A percentile compares a stretch with the other conserved stretches of the same genome.
These are phyloP conservation scores for Meriones unguiculatus DNA, from an alignment of 2,113 vertebrate species.

Conservation along the genomic window DNA sequence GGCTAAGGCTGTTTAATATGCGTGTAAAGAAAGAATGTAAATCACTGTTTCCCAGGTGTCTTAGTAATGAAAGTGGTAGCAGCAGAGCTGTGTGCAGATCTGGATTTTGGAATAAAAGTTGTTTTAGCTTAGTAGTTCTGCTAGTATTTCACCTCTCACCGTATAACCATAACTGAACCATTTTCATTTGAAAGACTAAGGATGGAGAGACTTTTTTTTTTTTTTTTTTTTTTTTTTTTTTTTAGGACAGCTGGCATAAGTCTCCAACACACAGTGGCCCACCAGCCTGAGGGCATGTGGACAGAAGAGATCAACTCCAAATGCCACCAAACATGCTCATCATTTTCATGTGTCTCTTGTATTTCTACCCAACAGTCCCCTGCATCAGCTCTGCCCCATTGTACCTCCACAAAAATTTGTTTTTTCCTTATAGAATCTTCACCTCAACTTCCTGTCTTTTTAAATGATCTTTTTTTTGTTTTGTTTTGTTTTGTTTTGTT, in stretches of 20 bases:
- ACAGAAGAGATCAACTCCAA: background rate
- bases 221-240: background rate
- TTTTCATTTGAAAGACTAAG: background rate
- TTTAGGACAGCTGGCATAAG: background rate
- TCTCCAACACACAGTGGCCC: background rate
- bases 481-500: too few relatives aligned
- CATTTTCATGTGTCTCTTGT: background rate
- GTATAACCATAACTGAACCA: background rate
- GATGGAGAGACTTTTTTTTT: background rate
- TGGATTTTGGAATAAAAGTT: slow-evolving; percentile 23
- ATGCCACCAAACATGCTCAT: background rate
- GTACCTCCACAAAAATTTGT: background rate
- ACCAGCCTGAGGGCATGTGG: too few relatives aligned
- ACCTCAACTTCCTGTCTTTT: background rate
- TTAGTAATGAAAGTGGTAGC: background rate
- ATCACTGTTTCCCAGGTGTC: slow-evolving; percentile 30
- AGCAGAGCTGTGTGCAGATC: background rate
- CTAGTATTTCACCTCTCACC: background rate
- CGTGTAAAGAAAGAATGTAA: background rate
- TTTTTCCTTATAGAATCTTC: background rate
- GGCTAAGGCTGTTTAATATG: background rate
- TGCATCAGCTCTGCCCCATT: background rate
- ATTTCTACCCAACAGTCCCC: background rate
- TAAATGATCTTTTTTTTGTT: background rate
- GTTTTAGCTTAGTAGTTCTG: slow-evolving; percentile 23